Evolutionary conservation across 2,113 vertebrate species (phyloP), one percentile per base, ranked within the genome.

Genomic region (Notothenia coriiceps): DNA sequence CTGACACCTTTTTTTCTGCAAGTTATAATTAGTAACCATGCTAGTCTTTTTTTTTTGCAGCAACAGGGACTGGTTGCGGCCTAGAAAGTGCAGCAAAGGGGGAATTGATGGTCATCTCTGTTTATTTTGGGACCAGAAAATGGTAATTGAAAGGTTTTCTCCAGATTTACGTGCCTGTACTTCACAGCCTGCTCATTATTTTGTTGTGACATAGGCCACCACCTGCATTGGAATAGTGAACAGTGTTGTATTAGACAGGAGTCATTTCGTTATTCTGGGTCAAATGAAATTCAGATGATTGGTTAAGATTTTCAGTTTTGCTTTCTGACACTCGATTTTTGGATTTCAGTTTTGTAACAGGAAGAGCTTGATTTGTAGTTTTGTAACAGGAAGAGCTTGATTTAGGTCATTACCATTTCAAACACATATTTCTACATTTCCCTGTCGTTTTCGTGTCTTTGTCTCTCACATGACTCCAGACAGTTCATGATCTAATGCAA

Each of bases 11-110:
- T 88, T 40, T 50, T 80, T 86, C 74, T 77, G 29, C 65, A 84
- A n/a, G 77, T 89, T 93, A 91, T 95, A 92, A 93, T 95, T 91
- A 93, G 92, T 78, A 90, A 75, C 73, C 47, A 57, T 51, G 69
- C 70, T 83, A 33, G 80, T 84, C 77, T 70, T 79, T 88, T 44
- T 88, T 29, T 29, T 3, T 29, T 85, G 46, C 69, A 81, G 68
- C 54, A 57, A 76, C 15, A 33, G 74, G 83, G 78, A 86, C 84
- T 85, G 71, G 73, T 74, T 91, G 82, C 85, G 91, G 90, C 90
- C 89, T 89, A 86, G 88, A 93, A 93, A 92, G 86, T 89, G 52
- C 78, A 82, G 77, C 71, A 46, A 59, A 74, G 56, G 22, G 33
- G 56, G 75, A 25, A 55, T 46, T 79, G 29, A 70, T 25, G 49